These are phyloP conservation scores for Vimba vimba DNA, from an alignment of 2,113 vertebrate genomes.

Conservation along the genomic window DNA sequence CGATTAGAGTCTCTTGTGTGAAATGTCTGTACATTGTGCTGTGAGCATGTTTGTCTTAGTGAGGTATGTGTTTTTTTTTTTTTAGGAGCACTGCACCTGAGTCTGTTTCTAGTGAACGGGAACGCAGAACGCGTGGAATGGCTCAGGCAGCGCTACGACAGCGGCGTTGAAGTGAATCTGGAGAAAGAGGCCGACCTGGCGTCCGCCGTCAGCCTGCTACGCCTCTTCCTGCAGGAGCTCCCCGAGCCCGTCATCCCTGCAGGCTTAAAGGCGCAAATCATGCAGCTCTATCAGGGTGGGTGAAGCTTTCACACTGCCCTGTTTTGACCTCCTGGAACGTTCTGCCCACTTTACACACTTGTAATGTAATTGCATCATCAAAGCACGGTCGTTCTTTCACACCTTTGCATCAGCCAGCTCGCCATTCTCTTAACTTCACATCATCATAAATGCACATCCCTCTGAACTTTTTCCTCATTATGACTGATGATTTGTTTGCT, in stretches of 20 bases:
- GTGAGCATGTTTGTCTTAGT: neutral
- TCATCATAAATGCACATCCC: constrained; percentile 6
- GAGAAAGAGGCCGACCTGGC: constrained; percentile 96
- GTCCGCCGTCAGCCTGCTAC: constrained; percentile 94
- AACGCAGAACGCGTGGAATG: constrained; percentile 97
- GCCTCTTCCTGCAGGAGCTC: constrained; percentile 97
- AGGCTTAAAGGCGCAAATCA: constrained; percentile 87
- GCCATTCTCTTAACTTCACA: neutral
- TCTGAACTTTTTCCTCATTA: neutral
- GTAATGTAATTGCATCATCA: constrained; percentile 6
- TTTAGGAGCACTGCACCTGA: constrained; percentile 91
- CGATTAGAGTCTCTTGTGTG: neutral
- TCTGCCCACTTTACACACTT: neutral
- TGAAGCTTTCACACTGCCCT: neutral
- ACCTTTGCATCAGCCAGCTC: constrained; percentile 1
- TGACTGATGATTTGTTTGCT: constrained; percentile 46
- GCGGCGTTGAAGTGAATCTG: constrained; percentile 93
- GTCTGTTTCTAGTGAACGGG: constrained; percentile 96
- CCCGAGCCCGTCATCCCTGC: constrained; percentile 93
- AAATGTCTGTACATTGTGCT: neutral
- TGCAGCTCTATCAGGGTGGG: constrained; percentile 93
- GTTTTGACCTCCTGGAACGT: neutral
- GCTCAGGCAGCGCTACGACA: constrained; percentile 94
- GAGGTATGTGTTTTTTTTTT: constrained; percentile 6
- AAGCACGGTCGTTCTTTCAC: constrained; percentile 4